Percentiles rank a stretch among this genome's conserved stretches.
These are phyloP conservation scores for Heliconius himera DNA, from an alignment of 1,140 invertebrate genomes.

Conservation along the genomic window DNA sequence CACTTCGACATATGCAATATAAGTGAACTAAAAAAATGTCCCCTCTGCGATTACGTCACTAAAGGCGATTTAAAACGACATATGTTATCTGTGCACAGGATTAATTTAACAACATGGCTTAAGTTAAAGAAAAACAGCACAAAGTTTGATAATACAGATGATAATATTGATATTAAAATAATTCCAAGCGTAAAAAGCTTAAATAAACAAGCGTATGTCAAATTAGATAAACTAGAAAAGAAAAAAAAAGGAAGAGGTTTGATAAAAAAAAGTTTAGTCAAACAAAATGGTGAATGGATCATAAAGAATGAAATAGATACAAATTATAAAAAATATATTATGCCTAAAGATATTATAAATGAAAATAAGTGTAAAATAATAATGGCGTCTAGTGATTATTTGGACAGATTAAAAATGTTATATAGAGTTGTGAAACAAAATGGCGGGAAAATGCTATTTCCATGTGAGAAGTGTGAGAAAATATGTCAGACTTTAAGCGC, in stretches of 20 bases:
- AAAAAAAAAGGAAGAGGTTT: constrained; percentile 45
- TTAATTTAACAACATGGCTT: constrained; percentile 41
- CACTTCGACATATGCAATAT: constrained; percentile 64
- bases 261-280: constrained; percentile 60
- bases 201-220: constrained; percentile 53
- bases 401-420: constrained; percentile 47
- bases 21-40: constrained; percentile 62
- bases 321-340: not conserved
- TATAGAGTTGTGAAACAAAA: constrained; percentile 48
- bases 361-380: not conserved
- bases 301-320: constrained; percentile 49
- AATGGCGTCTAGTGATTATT: constrained; percentile 46
- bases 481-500: constrained; percentile 61
- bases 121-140: constrained; percentile 45
- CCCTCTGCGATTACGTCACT: constrained; percentile 57
- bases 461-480: constrained; percentile 63
- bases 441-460: constrained; percentile 58
- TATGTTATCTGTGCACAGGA: constrained; percentile 48
- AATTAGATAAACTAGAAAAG: constrained; percentile 56
- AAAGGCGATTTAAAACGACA: constrained; percentile 48
- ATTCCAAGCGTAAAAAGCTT: constrained; percentile 64
- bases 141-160: constrained; percentile 35
- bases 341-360: not conserved
- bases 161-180: constrained; percentile 50
- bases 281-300: constrained; percentile 62